Evolutionary conservation across 1,140 invertebrate species (phyloP).

Genomic region (Diabrotica undecimpunctata): DNA sequence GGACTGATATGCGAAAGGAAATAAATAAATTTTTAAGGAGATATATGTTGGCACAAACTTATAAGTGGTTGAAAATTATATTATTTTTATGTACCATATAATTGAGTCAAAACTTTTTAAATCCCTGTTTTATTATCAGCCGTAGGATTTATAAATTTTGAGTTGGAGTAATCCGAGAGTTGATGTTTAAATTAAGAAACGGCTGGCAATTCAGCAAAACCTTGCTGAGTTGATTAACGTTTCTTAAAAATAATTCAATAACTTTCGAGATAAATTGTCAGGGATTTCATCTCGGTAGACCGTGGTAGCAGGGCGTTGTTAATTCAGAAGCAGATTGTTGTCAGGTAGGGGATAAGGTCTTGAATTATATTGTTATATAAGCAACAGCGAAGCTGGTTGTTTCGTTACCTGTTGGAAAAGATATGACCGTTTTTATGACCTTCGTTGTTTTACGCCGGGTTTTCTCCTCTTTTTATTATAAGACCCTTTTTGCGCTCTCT

Average conservation of each 20-base stretch:
- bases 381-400: not conserved
- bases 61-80: no score
- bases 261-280: not conserved
- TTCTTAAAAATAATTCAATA: not conserved
- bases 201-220: no score
- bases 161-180: no score
- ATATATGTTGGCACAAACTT: no score
- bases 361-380: conserved; percentile 16
- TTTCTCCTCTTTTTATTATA: conserved; percentile 13
- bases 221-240: no score
- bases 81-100: no score
- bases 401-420: conserved; percentile 21
- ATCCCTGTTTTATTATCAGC: no score
- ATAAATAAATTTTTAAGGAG: no score
- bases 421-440: conserved; percentile 21
- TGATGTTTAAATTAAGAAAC: no score
- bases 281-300: not conserved
- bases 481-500: conserved; percentile 13
- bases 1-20: no score
- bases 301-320: not conserved
- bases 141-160: no score
- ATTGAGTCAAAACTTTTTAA: no score
- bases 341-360: not conserved
- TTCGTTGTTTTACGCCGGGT: conserved; percentile 16
- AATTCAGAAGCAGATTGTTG: not conserved